phyloP scores from a whole-genome alignment of 2,797 vertebrate genomes.

The Helarctos malayanus region DNA sequence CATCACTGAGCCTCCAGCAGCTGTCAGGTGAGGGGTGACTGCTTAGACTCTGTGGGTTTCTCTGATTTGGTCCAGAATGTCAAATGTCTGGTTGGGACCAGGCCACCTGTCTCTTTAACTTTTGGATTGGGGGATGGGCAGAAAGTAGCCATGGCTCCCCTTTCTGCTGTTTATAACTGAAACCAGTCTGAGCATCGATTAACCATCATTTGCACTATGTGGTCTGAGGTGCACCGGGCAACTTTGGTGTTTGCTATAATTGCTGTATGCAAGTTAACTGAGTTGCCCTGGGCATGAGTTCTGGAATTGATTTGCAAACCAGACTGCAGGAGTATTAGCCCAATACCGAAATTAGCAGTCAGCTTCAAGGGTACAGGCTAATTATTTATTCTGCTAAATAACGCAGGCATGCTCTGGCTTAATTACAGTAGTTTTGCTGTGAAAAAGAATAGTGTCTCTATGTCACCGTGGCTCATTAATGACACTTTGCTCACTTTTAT shows the following conservation, averaged over 20 bases:
- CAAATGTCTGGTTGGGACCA: not conserved
- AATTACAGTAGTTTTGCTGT: slow-evolving; percentile 82
- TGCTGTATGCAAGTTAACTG: not conserved
- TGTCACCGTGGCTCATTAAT: slow-evolving; percentile 75
- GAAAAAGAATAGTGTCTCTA: slow-evolving; percentile 77
- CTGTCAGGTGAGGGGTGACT: not conserved
- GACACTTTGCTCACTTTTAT: slow-evolving; percentile 65
- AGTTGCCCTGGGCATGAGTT: rapidly evolving
- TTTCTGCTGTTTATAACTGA: not conserved
- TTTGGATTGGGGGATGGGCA: not conserved
- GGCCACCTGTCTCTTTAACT: not conserved
- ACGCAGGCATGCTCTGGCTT: slow-evolving; percentile 81
- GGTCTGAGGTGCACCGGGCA: not conserved
- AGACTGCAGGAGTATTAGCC: not conserved
- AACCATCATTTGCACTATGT: rapidly evolving
- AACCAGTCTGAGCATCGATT: rapidly evolving
- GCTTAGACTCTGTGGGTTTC: not conserved
- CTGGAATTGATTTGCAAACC: not conserved
- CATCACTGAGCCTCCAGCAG: not conserved
- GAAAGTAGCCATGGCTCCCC: rapidly evolving
- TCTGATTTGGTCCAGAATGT: not conserved
- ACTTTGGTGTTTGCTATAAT: rapidly evolving
- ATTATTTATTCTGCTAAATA: slow-evolving; percentile 89
- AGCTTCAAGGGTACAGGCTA: slow-evolving; percentile 73
- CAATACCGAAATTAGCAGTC: slow-evolving; percentile 48